phyloP scores from a whole-genome alignment of 2,888 invertebrate genomes.

The Panopea generosa region DNA sequence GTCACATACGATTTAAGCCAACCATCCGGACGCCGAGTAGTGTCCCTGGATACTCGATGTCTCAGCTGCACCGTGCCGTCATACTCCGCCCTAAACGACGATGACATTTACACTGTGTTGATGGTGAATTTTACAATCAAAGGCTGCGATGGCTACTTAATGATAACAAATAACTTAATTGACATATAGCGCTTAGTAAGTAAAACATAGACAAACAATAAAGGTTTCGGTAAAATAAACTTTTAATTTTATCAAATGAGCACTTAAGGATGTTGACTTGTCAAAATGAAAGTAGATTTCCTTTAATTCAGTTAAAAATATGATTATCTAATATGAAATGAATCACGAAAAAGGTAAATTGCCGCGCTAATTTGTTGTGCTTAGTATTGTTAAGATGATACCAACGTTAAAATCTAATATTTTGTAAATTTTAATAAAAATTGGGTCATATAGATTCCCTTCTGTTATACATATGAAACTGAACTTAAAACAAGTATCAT shows the following conservation, averaged over 20 bases:
- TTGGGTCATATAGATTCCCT: no score
- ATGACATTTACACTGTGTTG: conserved; percentile 88
- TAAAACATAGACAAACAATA: background rate
- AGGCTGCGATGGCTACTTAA: conserved; percentile 69
- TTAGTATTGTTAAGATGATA: no score
- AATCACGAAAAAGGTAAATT: no score
- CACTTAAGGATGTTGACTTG: no score
- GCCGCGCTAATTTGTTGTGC: no score
- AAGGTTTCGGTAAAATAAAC: background rate
- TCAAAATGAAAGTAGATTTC: no score
- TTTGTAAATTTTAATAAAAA: no score
- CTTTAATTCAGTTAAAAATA: no score
- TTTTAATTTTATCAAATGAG: background rate
- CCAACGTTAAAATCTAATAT: no score
- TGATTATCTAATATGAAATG: no score
- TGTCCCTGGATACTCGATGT: conserved; percentile 89
- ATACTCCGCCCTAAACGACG: conserved; percentile 87
- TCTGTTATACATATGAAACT: no score
- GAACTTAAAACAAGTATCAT: no score
- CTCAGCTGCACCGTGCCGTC: conserved; percentile 89
- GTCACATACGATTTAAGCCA: conserved; percentile 90
- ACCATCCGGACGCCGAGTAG: conserved; percentile 89
- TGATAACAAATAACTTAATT: conserved; percentile 61
- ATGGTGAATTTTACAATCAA: conserved; percentile 87
- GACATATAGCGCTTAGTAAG: conserved; percentile 35